phyloP scores from a whole-genome alignment of 2,113 vertebrate species.

The Sorex araneus region DNA sequence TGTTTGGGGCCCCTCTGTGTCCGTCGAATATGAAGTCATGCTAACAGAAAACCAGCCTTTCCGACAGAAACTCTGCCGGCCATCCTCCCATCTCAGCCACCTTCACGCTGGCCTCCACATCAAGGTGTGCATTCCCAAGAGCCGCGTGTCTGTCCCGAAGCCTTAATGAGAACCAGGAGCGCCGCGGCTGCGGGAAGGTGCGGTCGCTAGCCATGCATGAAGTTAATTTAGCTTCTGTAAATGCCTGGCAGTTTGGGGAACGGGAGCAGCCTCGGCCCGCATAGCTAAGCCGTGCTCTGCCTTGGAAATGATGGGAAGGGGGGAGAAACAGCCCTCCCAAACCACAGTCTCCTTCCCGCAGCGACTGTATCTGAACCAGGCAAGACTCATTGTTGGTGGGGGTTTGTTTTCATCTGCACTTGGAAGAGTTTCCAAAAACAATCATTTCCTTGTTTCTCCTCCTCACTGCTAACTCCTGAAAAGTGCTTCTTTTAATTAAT shows the following conservation, averaged over 20 bases:
- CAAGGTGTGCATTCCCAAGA: slow-evolving; percentile 17
- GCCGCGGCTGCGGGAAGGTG: slow-evolving; percentile 73
- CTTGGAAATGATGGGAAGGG: slow-evolving; percentile 78
- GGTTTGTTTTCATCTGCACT: slow-evolving; percentile 66
- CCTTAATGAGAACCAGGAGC: slow-evolving; percentile 83
- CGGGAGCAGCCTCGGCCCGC: slow-evolving; percentile 70
- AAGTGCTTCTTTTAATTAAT: slow-evolving; percentile 78
- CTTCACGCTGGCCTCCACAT: neutral
- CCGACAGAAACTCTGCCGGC: neutral
- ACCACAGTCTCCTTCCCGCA: neutral
- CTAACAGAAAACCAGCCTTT: neutral
- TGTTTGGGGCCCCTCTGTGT: accelerated
- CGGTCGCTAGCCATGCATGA: slow-evolving; percentile 79
- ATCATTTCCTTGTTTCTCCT: slow-evolving; percentile 64
- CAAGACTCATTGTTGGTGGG: neutral
- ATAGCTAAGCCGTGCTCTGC: slow-evolving; percentile 69
- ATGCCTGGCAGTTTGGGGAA: slow-evolving; percentile 81
- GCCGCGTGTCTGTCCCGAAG: slow-evolving; percentile 74
- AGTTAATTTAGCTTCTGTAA: slow-evolving; percentile 86
- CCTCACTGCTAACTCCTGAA: slow-evolving; percentile 67
- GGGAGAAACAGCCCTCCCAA: neutral
- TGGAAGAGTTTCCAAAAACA: slow-evolving; percentile 74
- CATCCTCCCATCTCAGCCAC: neutral
- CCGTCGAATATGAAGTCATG: neutral
- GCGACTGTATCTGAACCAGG: accelerated